phyloP scores from a whole-genome alignment of 1,140 invertebrate species.

The Triops longicaudatus region DNA sequence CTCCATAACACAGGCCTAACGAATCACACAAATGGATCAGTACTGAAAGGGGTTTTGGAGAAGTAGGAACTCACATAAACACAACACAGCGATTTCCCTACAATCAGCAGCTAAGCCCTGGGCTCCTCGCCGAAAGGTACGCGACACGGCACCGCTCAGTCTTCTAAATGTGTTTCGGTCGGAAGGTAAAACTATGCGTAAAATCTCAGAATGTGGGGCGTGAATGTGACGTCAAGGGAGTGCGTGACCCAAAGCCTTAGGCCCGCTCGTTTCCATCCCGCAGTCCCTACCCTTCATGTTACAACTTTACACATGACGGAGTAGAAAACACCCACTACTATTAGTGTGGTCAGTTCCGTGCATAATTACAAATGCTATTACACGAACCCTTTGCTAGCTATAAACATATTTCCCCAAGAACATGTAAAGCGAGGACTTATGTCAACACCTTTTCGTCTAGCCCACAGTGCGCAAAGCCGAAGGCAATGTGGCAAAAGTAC shows the following conservation, averaged over 20 bases:
- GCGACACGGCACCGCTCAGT: neutral
- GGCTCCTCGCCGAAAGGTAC: neutral
- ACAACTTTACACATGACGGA: too few relatives aligned
- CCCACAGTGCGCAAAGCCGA: too few relatives aligned
- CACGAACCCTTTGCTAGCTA: too few relatives aligned
- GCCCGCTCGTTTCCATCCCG: neutral
- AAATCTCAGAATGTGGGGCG: neutral
- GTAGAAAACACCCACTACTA: too few relatives aligned
- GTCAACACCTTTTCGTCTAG: too few relatives aligned
- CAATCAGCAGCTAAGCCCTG: neutral
- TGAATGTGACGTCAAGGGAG: conserved; percentile 2
- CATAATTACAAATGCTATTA: too few relatives aligned
- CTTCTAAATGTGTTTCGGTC: conserved; percentile 2
- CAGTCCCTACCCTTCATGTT: too few relatives aligned
- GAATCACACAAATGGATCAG: neutral
- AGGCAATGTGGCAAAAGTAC: too few relatives aligned
- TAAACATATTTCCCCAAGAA: too few relatives aligned
- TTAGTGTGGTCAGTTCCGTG: too few relatives aligned
- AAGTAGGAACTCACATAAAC: neutral
- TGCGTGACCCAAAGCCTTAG: conserved; percentile 10
- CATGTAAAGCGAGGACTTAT: too few relatives aligned
- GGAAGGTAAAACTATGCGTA: conserved; percentile 3
- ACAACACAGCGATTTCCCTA: neutral
- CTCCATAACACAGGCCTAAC: neutral
- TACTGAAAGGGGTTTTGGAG: neutral